Base-by-base conservation (phyloP, 2,888 invertebrate genomes). In the Venusia cambrica region DNA sequence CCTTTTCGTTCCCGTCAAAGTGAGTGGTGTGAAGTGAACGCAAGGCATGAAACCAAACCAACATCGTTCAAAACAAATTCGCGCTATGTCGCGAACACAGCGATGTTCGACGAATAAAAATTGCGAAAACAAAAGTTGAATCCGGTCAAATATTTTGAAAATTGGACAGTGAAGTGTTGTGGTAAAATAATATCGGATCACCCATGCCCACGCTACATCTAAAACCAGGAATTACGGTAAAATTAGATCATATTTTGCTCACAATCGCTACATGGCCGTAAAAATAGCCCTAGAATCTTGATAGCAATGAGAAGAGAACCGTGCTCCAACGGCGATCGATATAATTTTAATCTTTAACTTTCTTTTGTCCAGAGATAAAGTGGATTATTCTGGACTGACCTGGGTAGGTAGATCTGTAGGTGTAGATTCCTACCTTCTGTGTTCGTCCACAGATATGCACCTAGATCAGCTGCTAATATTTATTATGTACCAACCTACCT, bases 201-300 rank as follows among this genome's bases (percentile, higher is more conserved):
- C 64, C 62, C 62, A 88, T 87, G 88, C 88, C 88, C 59, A 75
- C 87, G 41, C 51, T 88, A 77, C 81, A 87, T 45, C 71, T 88
- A 49, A 87, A 87, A 58, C 81, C 87, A 45, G 85, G 87, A 69
- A 70, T 87, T 45, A 85, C 87, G 80, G 88, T 88, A 71, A 73
- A 49, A 24, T 40, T 38, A 24, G 32, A 40, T 26, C 21, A 50
- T 55, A 55, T 49, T 51, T 58, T 29, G 14, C 36, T 12, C 9
- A 20, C 15, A 25, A 19, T 25, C 32, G 31, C 12, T 8, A 5
- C 2, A 14, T n/a, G 5, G 21, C 6, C 16, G 21, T 41, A 40
- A 30, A 34, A 27, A 27, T 36, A 39, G 40, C 21, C 11, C 6
- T 14, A 18, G 20, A 28, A 35, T 20, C 10, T 11, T 11, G 11